Evolutionary conservation across 2,113 vertebrate species (phyloP).

Genomic region (Siniperca knerii): DNA sequence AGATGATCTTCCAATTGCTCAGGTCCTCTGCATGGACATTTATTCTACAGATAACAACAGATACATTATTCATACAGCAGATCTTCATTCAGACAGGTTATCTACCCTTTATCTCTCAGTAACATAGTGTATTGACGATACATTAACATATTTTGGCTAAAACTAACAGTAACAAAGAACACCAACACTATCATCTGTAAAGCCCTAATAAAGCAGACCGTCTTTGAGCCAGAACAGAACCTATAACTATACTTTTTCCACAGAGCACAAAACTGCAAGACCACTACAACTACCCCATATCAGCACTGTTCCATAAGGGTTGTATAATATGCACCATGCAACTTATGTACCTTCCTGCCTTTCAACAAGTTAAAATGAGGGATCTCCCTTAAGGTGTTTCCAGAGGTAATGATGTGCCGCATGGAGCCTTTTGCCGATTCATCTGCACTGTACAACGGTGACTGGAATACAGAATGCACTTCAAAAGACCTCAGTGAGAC

Average conservation of each 20-base stretch:
- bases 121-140: neutral
- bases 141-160: neutral
- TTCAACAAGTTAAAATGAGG: slow-evolving; percentile 53
- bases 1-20: neutral
- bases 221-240: slow-evolving; percentile 1
- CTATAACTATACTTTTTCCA: slow-evolving; percentile 6
- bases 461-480: slow-evolving; percentile 54
- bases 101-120: slow-evolving; percentile 12
- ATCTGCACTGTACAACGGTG: slow-evolving; percentile 43
- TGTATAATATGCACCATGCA: slow-evolving; percentile 17
- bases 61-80: slow-evolving; percentile 21
- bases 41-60: slow-evolving; percentile 13
- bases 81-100: slow-evolving; percentile 5
- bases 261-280: neutral
- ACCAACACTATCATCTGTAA: neutral
- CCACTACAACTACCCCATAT: neutral
- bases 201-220: neutral
- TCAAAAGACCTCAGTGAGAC: slow-evolving; percentile 32
- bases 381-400: slow-evolving; percentile 55
- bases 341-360: slow-evolving; percentile 18
- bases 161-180: neutral
- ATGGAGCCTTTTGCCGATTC: slow-evolving; percentile 51
- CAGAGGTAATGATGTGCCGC: slow-evolving; percentile 53
- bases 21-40: neutral
- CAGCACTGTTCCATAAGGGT: slow-evolving; percentile 14